phyloP scores from a whole-genome alignment of 2,113 vertebrate species.

The Brachyhypopomus occidentalis region DNA sequence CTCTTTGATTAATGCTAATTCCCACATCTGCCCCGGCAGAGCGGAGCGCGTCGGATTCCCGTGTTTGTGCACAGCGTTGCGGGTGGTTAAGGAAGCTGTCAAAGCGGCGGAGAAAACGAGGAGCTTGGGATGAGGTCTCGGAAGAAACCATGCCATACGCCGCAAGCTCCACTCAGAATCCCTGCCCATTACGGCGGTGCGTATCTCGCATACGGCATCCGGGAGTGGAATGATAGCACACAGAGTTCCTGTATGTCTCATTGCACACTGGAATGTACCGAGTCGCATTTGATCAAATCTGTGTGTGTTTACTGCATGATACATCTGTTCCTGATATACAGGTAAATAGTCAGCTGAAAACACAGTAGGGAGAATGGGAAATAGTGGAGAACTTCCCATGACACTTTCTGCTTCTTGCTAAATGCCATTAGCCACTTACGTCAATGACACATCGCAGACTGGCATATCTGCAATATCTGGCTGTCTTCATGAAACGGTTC shows the following conservation, averaged over 20 bases:
- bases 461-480: not conserved
- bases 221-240: not conserved
- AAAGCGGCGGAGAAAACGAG: not conserved
- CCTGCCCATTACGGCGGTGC: not conserved
- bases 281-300: not conserved
- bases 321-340: not conserved
- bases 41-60: conserved; percentile 5
- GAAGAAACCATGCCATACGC: conserved; percentile 4
- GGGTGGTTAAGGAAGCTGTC: conserved; percentile 23
- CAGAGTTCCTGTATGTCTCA: not conserved
- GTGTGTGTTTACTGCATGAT: not conserved
- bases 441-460: too few relatives aligned
- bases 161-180: not conserved
- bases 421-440: too few relatives aligned
- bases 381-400: too few relatives aligned
- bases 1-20: conserved; percentile 27
- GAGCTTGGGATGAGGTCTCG: not conserved
- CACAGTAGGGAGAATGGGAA: not conserved
- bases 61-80: not conserved
- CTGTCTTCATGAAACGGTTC: not conserved
- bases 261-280: not conserved
- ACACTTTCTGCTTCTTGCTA: too few relatives aligned
- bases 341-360: not conserved
- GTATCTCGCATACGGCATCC: not conserved
- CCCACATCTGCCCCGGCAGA: conserved; percentile 38